A percentile compares a stretch with the other conserved stretches of the same genome.
These are phyloP conservation scores for Drosophila prosaltans DNA, from an alignment of 1,140 invertebrate species.

Conservation along the genomic window DNA sequence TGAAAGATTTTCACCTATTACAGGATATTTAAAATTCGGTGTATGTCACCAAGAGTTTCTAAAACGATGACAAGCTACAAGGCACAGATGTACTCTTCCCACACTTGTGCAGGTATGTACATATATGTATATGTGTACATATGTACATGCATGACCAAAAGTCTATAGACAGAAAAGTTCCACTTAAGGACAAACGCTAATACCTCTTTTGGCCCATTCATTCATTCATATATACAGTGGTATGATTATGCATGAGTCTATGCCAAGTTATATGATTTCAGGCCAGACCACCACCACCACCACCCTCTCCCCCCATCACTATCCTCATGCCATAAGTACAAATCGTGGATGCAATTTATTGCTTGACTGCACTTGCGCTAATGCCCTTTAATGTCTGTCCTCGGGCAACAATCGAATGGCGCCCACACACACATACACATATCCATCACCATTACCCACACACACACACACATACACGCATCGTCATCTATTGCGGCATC, in stretches of 20 bases:
- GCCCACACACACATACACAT: not conserved
- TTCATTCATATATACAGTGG: not conserved
- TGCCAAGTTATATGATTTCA: conserved; percentile 8
- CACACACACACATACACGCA: conserved; percentile 10
- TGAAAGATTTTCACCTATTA: too few species aligned
- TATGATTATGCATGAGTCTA: conserved; percentile 4
- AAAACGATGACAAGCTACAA: too few species aligned
- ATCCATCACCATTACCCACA: not conserved
- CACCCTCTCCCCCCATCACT: not conserved
- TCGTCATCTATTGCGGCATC: conserved; percentile 8
- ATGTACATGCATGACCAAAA: not conserved
- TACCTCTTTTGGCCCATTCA: conserved; percentile 4
- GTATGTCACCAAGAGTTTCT: too few species aligned
- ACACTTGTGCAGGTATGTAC: too few species aligned
- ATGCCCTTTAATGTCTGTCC: conserved; percentile 49
- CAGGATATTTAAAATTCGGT: too few species aligned
- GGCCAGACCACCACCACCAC: not conserved
- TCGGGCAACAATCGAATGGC: conserved; percentile 48
- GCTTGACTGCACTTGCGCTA: conserved; percentile 52
- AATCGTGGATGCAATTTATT: conserved; percentile 58
- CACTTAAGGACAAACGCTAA: not conserved
- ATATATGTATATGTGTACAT: too few species aligned
- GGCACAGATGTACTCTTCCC: too few species aligned
- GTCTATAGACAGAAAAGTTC: not conserved
- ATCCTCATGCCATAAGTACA: not conserved